Evolutionary conservation across 2,797 vertebrate genomes (phyloP), one percentile per base, ranked within the genome.

Genomic region (Spheniscus humboldti): DNA sequence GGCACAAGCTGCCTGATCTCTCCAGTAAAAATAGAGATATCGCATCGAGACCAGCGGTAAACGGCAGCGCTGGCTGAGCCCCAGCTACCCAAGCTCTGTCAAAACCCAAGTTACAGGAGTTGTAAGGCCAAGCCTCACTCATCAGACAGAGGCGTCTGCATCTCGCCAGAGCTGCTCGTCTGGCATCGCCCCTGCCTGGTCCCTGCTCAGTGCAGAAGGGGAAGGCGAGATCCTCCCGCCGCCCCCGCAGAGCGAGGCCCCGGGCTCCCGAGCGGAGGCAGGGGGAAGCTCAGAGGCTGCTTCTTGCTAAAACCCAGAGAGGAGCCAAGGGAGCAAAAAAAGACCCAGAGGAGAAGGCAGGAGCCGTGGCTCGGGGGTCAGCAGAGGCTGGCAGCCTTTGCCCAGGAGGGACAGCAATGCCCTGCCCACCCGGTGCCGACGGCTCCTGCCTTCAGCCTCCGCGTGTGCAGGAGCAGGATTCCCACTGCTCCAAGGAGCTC

Each of bases 21-120:
- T 27, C 68, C 1, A 0, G 75, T 25, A 25, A 67, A 60, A 80
- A 20, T 0, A 45, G 24, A n/a, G 74, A 14, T 11, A 30, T 1
- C 7, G 1, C 3, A 0, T 28, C 2, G 1, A 75, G 35, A 30
- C 6, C 39, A 1, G 66, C 3, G 18, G 35, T 1, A 10, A 39
- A 3, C 1, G 3, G 68, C 68, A 39, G 57, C 6, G 0, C 79
- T 22, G 33, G 52, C 68, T 8, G 39, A 71, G 88, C 41, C 63
- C 45, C 79, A 64, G 73, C 67, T 33, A 16, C 59, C 33, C 53
- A 6, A 56, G 66, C 72, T 22, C 78, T 9, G 13, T 12, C 16
- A 25, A 50, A 81, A 56, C 22, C 18, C 23, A 6, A 20, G 41
- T 35, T 14, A 39, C 27, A 28, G 0, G 6, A 39, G 66, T 1